Conservation (phyloP, 2,797 vertebrate species). For the Lindbergichthys nudifrons region DNA sequence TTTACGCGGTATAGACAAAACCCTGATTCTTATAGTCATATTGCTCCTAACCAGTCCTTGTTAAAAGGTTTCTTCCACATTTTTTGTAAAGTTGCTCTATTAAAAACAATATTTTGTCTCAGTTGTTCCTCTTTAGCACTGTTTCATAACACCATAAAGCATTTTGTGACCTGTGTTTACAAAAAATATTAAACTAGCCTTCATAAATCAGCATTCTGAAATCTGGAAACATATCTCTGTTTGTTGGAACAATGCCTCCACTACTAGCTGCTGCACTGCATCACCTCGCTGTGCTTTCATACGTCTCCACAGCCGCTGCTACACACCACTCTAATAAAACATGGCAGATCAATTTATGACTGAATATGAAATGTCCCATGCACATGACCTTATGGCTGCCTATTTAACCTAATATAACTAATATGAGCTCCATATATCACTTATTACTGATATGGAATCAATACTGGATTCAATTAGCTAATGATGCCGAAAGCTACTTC, state of each 20-base stretch:
- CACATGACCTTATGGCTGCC: conserved; percentile 76
- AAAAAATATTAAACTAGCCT: background rate
- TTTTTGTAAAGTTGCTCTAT: background rate
- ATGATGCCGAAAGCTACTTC: conserved; percentile 77
- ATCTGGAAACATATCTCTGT: background rate
- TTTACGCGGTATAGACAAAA: too few species aligned
- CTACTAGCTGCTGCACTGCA: conserved; percentile 31
- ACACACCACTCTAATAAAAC: conserved; percentile 78
- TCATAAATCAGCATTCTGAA: conserved; percentile 9
- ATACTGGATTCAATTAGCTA: conserved; percentile 84
- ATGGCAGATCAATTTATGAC: conserved; percentile 80
- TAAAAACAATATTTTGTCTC: background rate
- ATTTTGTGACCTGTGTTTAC: background rate
- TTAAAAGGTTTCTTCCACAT: background rate
- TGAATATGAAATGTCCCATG: conserved; percentile 64
- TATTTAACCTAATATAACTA: conserved; percentile 85
- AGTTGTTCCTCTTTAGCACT: background rate
- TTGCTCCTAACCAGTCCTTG: background rate
- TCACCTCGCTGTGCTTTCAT: conserved; percentile 51
- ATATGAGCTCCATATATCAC: conserved; percentile 82
- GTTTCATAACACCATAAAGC: background rate
- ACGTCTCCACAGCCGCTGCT: conserved; percentile 50
- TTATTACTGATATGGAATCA: conserved; percentile 83
- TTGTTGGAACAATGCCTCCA: conserved; percentile 13
- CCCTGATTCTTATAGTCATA: background rate